Evolutionary conservation across 2,113 vertebrate genomes (phyloP), one percentile per base, ranked within the genome.

Genomic region (Rostratula benghalensis): DNA sequence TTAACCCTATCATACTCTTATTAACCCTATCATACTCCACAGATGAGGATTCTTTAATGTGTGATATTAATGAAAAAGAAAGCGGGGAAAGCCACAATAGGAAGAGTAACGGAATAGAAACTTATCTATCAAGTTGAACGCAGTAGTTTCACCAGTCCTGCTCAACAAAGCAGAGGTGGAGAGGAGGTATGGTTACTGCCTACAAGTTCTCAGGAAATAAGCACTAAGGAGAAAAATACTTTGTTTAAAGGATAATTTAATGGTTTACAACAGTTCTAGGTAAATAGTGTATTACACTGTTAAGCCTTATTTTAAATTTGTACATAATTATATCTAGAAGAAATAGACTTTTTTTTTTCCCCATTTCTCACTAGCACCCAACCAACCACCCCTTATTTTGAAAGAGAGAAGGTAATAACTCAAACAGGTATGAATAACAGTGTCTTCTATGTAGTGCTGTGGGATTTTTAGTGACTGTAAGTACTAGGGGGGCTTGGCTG

Each of bases 31-130:
- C 13, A 16, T 13, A 4, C 35, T 24, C n/a, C 41, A 51, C 21
- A 70, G 50, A 7, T 1, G 3, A 3, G 45, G 22, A 12, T 39
- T 31, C 8, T 65, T 53, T 16, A 10, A 31, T 80, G 51, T 28
- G 14, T 22, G 33, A 31, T 61, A 21, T 43, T 46, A 80, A 27
- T 43, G 70, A 73, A 41, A 37, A 25, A 48, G 23, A 24, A 75
- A 21, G 8, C 41, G 25, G 71, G 30, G 25, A 37, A 67, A 51
- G 14, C 7, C 1, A 0, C 17, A 22, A 22, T 3, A 61, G 53
- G 6, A 78, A 41, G 46, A 60, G 13, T 41, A 27, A 30, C 28
- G 65, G 61, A 76, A 46, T 37, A 46, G 61, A 75, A 78, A 35
- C 33, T 56, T 41, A 15, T n/a, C 48, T 59, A 0, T 56, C 18